Conservation (phyloP, 2,888 invertebrate species). For the Amphipoea lucens region DNA sequence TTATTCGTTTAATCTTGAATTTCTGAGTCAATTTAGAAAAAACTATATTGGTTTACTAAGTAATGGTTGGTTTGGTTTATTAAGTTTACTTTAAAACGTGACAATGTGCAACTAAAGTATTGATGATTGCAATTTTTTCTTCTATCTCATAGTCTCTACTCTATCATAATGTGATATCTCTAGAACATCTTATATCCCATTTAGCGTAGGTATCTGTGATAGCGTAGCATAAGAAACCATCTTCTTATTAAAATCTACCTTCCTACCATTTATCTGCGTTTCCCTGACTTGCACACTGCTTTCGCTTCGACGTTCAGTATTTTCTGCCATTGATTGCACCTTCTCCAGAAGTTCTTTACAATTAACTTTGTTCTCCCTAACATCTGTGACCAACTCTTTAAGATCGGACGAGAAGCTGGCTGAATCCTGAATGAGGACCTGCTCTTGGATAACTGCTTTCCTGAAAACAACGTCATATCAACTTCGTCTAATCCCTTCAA, state of each 20-base stretch:
- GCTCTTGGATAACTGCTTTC: slow-evolving; percentile 89
- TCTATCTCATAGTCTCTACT: background rate
- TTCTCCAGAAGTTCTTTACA: slow-evolving; percentile 86
- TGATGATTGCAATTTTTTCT: no score
- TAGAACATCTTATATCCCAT: background rate
- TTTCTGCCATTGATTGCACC: slow-evolving; percentile 84
- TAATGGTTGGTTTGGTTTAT: no score
- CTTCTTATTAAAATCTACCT: background rate
- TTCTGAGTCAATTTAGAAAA: no score
- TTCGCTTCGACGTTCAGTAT: slow-evolving; percentile 85
- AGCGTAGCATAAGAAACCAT: background rate
- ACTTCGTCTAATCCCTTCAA: background rate
- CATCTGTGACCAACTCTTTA: slow-evolving; percentile 84
- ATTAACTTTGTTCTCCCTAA: slow-evolving; percentile 86
- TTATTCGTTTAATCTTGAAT: no score
- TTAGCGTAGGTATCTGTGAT: background rate
- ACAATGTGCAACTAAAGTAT: background rate
- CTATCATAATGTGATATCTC: background rate
- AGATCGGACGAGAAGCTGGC: slow-evolving; percentile 88
- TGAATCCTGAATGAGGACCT: slow-evolving; percentile 86
- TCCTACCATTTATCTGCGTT: slow-evolving; percentile 88
- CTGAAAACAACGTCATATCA: slow-evolving; percentile 72
- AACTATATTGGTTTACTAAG: no score
- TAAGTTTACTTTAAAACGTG: no score
- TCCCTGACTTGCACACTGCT: slow-evolving; percentile 89